Evolutionary conservation across 2,797 vertebrate species (phyloP), one percentile per base, ranked within the genome.

Genomic region (Sebastes iracundus): DNA sequence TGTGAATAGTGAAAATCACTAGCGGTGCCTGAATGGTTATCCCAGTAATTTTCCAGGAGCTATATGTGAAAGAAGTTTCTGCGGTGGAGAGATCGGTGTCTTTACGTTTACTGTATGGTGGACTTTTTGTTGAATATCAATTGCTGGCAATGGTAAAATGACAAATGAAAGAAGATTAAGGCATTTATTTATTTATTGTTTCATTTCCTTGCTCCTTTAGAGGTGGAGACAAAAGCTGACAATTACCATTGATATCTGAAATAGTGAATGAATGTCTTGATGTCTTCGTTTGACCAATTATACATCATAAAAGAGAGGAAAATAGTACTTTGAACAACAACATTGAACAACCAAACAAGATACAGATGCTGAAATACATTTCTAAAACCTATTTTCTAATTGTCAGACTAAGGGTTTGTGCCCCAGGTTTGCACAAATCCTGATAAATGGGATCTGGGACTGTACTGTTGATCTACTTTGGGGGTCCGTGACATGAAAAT

Each of bases 401-500:
- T 22, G 22, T 22, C 46, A 60, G 32, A 5, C 33, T 23, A 20
- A 4, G 3, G 12, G 33, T 55, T 49, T 33, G 30, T 53, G 11
- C n/a, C 18, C 2, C 10, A 3, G 35, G 35, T 62, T 62, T 62
- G 9, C 14, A 69, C 33, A 58, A 49, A 65, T 72, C 49, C 28
- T 33, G 53, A 67, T 58, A 18, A 70, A 74, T 63, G 18, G 42
- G 56, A 25, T 81, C 52, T 5, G 6, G 35, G 6, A 28, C 49
- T 42, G 30, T 22, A 5, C 22, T 60, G 20, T 35, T 35, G 28
- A 38, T 72, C 79, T 52, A 20, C 67, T 53, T 25, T 25, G 49
- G 76, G n/a, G 73, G 70, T 84, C 73, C 38, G 20, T 7, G 23
- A 69, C 66, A 49, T 64, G 11, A 80, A 84, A 71, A 79, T 76